Evolutionary conservation across 2,888 invertebrate genomes (phyloP).

Genomic region (Drosophila siamana): DNA sequence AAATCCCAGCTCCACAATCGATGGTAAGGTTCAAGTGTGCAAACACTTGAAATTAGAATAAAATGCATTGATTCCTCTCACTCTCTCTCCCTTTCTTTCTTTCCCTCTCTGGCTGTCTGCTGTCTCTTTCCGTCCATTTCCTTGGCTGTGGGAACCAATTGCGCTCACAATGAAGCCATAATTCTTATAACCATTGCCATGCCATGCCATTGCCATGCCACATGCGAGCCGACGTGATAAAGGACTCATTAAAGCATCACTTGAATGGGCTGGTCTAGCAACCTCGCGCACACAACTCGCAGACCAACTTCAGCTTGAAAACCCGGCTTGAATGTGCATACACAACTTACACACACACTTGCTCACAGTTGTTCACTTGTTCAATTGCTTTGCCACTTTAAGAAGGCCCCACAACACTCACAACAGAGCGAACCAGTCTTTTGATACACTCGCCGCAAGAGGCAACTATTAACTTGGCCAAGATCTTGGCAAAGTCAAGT

Average conservation of each 20-base stretch:
- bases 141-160: conserved; percentile 62
- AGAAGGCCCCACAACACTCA: conserved; percentile 66
- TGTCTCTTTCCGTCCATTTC: conserved; percentile 2
- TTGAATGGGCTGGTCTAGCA: conserved; percentile 78
- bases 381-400: conserved; percentile 79
- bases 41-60: conserved; percentile 74
- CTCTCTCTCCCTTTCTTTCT: neutral
- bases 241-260: conserved; percentile 82
- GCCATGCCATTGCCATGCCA: conserved; percentile 31
- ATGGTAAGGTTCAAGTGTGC: conserved; percentile 49
- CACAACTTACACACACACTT: conserved; percentile 3
- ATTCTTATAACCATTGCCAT: conserved; percentile 66
- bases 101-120: neutral
- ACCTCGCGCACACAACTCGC: conserved; percentile 61
- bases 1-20: conserved; percentile 11
- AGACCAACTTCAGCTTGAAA: conserved; percentile 29
- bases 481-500: neutral
- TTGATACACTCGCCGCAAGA: conserved; percentile 50
- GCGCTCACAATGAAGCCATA: conserved; percentile 76
- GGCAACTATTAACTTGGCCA: conserved; percentile 20
- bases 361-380: conserved; percentile 61
- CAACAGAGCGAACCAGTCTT: conserved; percentile 68
- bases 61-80: conserved; percentile 58
- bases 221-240: conserved; percentile 72
- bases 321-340: conserved; percentile 26